These are phyloP conservation scores for Chunga burmeisteri DNA, from an alignment of 2,113 vertebrate species.

Conservation along the genomic window DNA sequence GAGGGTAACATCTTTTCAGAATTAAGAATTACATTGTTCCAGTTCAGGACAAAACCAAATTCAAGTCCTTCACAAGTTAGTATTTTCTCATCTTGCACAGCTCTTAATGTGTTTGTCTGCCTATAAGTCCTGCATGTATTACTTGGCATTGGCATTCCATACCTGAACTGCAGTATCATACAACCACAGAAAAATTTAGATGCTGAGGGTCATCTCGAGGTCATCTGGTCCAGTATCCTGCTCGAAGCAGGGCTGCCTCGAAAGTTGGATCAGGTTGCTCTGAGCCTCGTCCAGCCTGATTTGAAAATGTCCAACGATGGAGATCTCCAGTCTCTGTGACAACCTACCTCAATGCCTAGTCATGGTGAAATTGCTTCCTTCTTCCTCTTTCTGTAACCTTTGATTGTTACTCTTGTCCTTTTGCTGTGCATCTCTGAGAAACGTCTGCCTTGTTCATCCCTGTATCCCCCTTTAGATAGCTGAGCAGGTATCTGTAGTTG, in stretches of 20 bases:
- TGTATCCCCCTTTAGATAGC: neutral
- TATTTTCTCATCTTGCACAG: neutral
- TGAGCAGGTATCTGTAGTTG: rapidly evolving
- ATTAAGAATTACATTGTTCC: neutral
- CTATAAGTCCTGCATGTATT: neutral
- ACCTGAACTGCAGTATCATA: neutral
- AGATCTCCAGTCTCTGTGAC: neutral
- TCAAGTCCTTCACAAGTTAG: neutral
- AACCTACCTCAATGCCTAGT: neutral
- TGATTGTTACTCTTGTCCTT: neutral
- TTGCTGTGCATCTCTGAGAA: neutral
- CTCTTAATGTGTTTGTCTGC: neutral
- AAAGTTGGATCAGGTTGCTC: neutral
- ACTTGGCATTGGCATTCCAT: neutral
- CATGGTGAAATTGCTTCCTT: neutral
- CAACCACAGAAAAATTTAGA: neutral
- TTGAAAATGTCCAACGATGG: neutral
- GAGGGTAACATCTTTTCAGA: neutral
- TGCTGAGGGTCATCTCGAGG: neutral
- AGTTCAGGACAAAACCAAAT: neutral
- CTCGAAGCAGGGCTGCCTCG: neutral
- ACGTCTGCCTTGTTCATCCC: rapidly evolving
- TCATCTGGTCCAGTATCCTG: no score
- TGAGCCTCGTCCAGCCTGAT: neutral
- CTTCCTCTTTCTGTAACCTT: neutral